Percentiles rank a stretch among this genome's conserved stretches.
These are phyloP conservation scores for Ctenosaura bakeri DNA, from an alignment of 2,797 vertebrate species.

Conservation along the genomic window DNA sequence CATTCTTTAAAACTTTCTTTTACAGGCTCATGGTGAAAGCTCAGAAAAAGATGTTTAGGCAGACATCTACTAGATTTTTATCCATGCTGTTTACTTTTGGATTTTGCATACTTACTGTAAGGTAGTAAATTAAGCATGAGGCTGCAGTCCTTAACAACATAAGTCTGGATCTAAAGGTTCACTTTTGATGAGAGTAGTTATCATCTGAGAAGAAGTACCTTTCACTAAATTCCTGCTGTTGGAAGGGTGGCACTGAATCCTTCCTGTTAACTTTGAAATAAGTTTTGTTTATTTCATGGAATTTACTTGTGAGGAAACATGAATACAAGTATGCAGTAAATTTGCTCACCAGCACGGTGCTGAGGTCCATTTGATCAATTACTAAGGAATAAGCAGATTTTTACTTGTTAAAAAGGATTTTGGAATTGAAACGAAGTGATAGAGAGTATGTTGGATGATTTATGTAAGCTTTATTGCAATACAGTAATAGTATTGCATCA, in stretches of 20 bases:
- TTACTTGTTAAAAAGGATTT: not conserved
- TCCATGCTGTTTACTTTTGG: not conserved
- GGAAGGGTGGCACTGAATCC: not conserved
- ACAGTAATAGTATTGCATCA: slow-evolving; percentile 74
- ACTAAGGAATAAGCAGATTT: not conserved
- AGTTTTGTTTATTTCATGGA: not conserved
- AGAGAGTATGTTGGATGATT: not conserved
- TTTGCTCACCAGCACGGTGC: no score
- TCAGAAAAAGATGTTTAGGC: not conserved
- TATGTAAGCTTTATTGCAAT: not conserved
- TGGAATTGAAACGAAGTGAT: not conserved
- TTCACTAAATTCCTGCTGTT: not conserved
- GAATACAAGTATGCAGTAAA: not conserved
- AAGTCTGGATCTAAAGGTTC: no score
- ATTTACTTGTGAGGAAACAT: not conserved
- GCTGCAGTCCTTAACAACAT: not conserved
- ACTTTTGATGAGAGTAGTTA: not conserved
- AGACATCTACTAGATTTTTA: not conserved
- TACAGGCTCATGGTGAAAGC: not conserved
- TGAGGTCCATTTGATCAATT: not conserved
- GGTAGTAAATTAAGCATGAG: not conserved
- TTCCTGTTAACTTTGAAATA: not conserved
- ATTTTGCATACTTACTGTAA: not conserved
- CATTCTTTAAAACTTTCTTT: not conserved
- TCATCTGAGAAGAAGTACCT: not conserved